These are phyloP conservation scores for Aphidius colemani DNA, from an alignment of 2,888 invertebrate species.

Conservation along the genomic window DNA sequence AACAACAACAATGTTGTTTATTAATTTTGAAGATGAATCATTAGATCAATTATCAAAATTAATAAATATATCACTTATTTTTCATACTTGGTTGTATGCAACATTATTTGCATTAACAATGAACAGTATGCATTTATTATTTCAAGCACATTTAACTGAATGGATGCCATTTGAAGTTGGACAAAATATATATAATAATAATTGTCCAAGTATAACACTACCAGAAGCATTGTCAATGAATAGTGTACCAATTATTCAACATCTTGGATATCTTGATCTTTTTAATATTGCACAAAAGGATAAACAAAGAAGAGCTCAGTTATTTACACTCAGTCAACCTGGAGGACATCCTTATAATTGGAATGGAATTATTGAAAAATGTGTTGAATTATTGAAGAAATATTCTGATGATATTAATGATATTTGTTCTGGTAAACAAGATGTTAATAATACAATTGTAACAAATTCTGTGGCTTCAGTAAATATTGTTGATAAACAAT, in stretches of 20 bases:
- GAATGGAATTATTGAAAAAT: slow-evolving; percentile 73
- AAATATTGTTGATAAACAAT: slow-evolving; percentile 46
- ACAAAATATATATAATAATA: slow-evolving; percentile 49
- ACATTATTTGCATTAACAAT: slow-evolving; percentile 73
- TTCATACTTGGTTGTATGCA: slow-evolving; percentile 73
- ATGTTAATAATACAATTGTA: slow-evolving; percentile 34
- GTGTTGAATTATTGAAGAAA: slow-evolving; percentile 67
- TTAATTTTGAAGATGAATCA: slow-evolving; percentile 64
- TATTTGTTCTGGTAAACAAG: slow-evolving; percentile 55
- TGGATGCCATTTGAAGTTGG: slow-evolving; percentile 70
- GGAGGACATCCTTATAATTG: slow-evolving; percentile 89
- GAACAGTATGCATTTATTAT: slow-evolving; percentile 72
- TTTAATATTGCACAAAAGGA: slow-evolving; percentile 71
- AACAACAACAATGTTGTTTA: slow-evolving; percentile 63
- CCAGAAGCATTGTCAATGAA: slow-evolving; percentile 67
- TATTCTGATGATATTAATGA: slow-evolving; percentile 70
- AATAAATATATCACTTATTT: slow-evolving; percentile 62
- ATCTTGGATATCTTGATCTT: slow-evolving; percentile 78
- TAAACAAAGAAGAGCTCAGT: slow-evolving; percentile 64
- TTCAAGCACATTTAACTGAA: slow-evolving; percentile 74
- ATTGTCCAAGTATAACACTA: slow-evolving; percentile 61
- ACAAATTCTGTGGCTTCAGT: slow-evolving; percentile 27
- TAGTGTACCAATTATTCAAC: slow-evolving; percentile 72
- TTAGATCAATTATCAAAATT: slow-evolving; percentile 63
- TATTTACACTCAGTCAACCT: slow-evolving; percentile 78